Base-by-base conservation (phyloP, 2,797 vertebrate species). In the Triplophysa yarkandensis region DNA sequence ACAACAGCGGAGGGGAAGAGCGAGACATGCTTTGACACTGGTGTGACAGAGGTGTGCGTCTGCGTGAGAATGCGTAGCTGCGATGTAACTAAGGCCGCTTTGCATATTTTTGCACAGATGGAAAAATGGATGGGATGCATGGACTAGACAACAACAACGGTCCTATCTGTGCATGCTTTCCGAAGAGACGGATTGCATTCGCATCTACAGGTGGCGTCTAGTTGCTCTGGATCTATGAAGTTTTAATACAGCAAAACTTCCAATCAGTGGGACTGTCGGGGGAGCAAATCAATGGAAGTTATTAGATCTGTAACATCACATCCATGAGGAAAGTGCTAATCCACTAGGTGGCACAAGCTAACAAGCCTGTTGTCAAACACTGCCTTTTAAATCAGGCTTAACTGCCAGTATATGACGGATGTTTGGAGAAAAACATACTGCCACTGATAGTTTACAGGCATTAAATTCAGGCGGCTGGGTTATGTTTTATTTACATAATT, bases 311-410 rank as follows among this genome's bases (percentile, higher is more conserved):
- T 65, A 78, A 61, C 23, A 25, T 36, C 68, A 21, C 41, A 43
- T 68, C 52, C 54, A 63, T 28, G 44, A 21, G 4, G 36, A 72
- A 44, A 27, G 30, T 66, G 72, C 44, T 80, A 82, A 78, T 77
- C 82, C 82, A 78, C 83, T 77, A 86, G 83, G 72, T 85, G 84
- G 83, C 71, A 86, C 48, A 81, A 81, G 62, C 67, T 74, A 80
- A 83, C 65, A 78, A 76, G 55, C 66, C 74, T 82, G 67, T 77
- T 78, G 39, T 23, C 65, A 79, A 69, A 63, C 73, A 52, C 36
- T 57, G 27, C 21, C 25, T 61, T 25, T 60, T 73, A 76, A 68
- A 78, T 64, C 11, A 25, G 36, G 19, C 11, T 25, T 32, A 62
- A 55, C 28, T 41, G 41, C 32, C 68, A 62, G 68, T 13, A 52